phyloP scores from a whole-genome alignment of 1,140 invertebrate genomes.

The Zelostemma sp. region DNA sequence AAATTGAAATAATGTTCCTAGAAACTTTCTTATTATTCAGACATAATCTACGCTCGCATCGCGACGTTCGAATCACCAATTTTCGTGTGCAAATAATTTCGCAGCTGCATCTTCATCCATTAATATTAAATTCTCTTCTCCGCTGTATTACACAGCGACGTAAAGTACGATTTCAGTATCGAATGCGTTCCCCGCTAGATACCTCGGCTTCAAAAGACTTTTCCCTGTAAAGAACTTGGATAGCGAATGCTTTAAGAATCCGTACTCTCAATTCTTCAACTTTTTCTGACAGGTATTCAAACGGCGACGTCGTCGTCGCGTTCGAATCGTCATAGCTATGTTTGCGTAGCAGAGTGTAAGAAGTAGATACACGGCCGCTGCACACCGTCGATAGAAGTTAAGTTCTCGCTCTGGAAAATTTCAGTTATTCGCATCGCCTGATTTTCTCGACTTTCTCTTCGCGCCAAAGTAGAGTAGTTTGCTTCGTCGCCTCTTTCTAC shows the following conservation, averaged over 20 bases:
- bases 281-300: constrained; percentile 42
- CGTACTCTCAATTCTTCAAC: constrained; percentile 36
- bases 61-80: no score
- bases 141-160: constrained; percentile 19
- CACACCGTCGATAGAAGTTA: constrained; percentile 48
- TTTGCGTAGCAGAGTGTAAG: constrained; percentile 56
- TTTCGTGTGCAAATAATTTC: constrained; percentile 25
- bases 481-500: constrained; percentile 33
- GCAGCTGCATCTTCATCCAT: constrained; percentile 14
- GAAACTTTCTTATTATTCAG: no score
- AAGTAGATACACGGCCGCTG: constrained; percentile 47
- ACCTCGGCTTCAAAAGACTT: constrained; percentile 40
- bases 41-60: no score
- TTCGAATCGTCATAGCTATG: constrained; percentile 46
- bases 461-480: constrained; percentile 29
- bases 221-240: constrained; percentile 29
- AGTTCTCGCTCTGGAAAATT: constrained; percentile 61
- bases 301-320: constrained; percentile 30
- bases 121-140: constrained; percentile 28
- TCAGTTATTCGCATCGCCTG: constrained; percentile 63
- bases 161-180: constrained; percentile 29
- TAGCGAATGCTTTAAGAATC: constrained; percentile 31
- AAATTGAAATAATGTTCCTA: no score
- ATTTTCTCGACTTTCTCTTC: constrained; percentile 48
- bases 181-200: constrained; percentile 25